A percentile compares a stretch with the other conserved stretches of the same genome.
phyloP scores from a whole-genome alignment of 2,888 invertebrate species.

The Harpalus rubripes region DNA sequence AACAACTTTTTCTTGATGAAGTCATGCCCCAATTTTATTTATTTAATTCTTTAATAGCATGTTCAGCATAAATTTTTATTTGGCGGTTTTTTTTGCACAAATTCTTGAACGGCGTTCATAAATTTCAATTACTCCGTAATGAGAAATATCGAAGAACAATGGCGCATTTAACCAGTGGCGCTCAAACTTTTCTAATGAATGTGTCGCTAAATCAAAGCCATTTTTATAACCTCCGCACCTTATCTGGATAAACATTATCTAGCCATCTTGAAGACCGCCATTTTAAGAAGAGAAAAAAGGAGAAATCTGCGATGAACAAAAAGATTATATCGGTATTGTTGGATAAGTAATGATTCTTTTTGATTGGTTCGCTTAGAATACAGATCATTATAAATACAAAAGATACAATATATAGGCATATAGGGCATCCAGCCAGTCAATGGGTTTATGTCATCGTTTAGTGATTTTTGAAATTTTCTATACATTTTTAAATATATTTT shows the following conservation, averaged over 20 bases:
- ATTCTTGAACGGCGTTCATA: conserved; percentile 22
- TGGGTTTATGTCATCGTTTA: no score
- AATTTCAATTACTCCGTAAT: conserved; percentile 58
- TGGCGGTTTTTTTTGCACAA: neutral
- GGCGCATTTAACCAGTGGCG: conserved; percentile 48
- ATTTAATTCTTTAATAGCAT: neutral
- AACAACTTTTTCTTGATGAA: no score
- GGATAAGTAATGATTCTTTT: conserved; percentile 18
- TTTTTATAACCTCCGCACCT: conserved; percentile 47
- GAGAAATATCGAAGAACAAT: conserved; percentile 58
- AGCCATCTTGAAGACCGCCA: conserved; percentile 42
- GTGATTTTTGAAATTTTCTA: no score
- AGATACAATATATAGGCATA: no score
- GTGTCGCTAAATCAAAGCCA: conserved; percentile 38
- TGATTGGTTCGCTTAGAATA: no score
- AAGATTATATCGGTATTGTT: conserved; percentile 55
- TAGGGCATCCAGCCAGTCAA: no score
- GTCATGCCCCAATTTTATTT: neutral
- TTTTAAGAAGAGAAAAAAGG: conserved; percentile 38
- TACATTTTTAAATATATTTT: no score
- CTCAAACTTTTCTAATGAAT: conserved; percentile 60
- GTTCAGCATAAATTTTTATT: conserved; percentile 17
- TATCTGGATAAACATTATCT: conserved; percentile 52
- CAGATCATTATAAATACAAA: no score
- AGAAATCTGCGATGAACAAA: conserved; percentile 16